A percentile compares a stretch with the other conserved stretches of the same genome.
Conservation (phyloP, 1,140 invertebrate species). For the Caenorhabditis brenneri region DNA sequence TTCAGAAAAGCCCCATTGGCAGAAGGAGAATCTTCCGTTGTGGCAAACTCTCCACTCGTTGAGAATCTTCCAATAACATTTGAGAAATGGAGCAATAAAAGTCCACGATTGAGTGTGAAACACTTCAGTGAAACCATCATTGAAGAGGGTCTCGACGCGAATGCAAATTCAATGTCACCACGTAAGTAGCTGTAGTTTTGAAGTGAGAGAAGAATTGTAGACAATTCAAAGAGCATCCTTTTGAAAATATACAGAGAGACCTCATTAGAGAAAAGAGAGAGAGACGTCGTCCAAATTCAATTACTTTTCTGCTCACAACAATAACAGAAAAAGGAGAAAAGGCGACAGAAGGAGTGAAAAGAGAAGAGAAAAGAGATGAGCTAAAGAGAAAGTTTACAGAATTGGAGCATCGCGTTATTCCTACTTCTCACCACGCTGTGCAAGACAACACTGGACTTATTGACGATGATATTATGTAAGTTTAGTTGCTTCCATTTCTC, state of each 20-base stretch:
- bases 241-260: too few species aligned
- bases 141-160: constrained; percentile 42
- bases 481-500: not conserved
- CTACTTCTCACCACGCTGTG: not conserved
- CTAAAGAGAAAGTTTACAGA: constrained; percentile 20
- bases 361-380: not conserved
- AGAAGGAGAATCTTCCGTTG: constrained; percentile 44
- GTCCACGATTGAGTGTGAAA: constrained; percentile 41
- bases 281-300: constrained; percentile 33
- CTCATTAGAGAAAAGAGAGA: not conserved
- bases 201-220: not conserved
- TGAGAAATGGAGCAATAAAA: constrained; percentile 39
- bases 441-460: constrained; percentile 45
- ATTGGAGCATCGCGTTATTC: constrained; percentile 39
- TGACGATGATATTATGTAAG: constrained; percentile 50
- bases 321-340: constrained; percentile 1
- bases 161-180: constrained; percentile 42
- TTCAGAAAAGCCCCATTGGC: constrained; percentile 45
- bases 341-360: not conserved
- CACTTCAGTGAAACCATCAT: constrained; percentile 36
- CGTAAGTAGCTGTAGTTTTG: not conserved
- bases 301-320: constrained; percentile 37
- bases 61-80: constrained; percentile 49
- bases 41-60: constrained; percentile 49
- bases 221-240: constrained; percentile 21